phyloP scores from a whole-genome alignment of 2,888 invertebrate genomes.

The Dryobotodes eremita region DNA sequence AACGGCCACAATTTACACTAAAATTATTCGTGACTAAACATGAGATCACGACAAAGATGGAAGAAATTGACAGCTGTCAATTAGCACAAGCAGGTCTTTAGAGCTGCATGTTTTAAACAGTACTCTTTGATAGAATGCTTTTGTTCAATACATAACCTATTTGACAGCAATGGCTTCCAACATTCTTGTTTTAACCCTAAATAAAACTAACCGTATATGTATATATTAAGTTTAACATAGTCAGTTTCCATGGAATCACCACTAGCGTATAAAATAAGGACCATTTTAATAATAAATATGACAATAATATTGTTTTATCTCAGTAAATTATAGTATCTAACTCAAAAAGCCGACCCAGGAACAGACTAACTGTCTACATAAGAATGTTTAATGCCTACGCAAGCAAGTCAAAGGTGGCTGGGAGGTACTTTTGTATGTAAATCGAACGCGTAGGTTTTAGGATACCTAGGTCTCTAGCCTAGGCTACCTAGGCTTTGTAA shows the following conservation, averaged over 20 bases:
- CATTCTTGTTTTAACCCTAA: background rate
- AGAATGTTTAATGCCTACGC: constrained; percentile 87
- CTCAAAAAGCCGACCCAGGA: constrained; percentile 63
- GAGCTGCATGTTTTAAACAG: background rate
- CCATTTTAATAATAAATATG: constrained; percentile 53
- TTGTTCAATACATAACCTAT: background rate
- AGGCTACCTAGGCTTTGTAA: constrained; percentile 79
- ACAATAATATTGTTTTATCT: constrained; percentile 59
- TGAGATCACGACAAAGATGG: background rate
- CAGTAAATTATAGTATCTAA: constrained; percentile 51
- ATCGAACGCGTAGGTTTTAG: constrained; percentile 86
- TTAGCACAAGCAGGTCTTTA: constrained; percentile 4
- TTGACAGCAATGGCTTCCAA: background rate
- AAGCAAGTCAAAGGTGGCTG: constrained; percentile 77
- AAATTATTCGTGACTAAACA: background rate
- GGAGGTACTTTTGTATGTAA: constrained; percentile 89
- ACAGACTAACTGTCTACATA: constrained; percentile 66
- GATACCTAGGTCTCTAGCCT: constrained; percentile 68
- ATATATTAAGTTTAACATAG: constrained; percentile 10
- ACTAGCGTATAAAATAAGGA: constrained; percentile 23
- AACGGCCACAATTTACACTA: background rate
- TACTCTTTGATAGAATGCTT: background rate
- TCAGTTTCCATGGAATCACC: constrained; percentile 5
- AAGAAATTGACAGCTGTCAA: constrained; percentile 36
- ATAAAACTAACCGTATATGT: constrained; percentile 9